Conservation (phyloP, 2,113 vertebrate species). For the Aspidoscelis tigris region DNA sequence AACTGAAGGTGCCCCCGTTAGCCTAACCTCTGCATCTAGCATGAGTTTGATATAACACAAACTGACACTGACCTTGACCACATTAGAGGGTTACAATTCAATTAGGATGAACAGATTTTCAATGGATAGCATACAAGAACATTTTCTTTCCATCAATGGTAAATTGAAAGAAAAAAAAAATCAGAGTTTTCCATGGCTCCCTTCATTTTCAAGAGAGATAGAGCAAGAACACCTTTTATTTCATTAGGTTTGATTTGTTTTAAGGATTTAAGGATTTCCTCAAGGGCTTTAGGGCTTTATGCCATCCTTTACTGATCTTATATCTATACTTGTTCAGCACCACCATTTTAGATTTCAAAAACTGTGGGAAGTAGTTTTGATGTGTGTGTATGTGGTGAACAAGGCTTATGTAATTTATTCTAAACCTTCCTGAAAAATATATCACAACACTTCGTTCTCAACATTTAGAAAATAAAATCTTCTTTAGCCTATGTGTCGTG, state of each 20-base stretch:
- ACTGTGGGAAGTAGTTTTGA: neutral
- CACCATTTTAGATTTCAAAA: neutral
- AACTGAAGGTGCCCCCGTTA: constrained; percentile 40
- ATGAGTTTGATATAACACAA: constrained; percentile 2
- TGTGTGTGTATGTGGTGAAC: constrained; percentile 11
- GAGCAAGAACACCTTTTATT: too few species aligned
- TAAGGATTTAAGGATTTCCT: too few species aligned
- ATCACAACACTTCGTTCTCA: too few species aligned
- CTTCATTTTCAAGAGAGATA: too few species aligned
- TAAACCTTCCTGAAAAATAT: too few species aligned
- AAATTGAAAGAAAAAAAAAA: neutral
- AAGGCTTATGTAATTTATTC: neutral
- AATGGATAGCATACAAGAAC: neutral
- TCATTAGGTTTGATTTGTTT: neutral
- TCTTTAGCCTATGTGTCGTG: too few species aligned
- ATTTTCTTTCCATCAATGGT: neutral
- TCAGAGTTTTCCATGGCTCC: too few species aligned
- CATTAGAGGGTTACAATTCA: constrained; percentile 40
- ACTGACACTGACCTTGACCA: constrained; percentile 36
- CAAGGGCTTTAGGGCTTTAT: neutral
- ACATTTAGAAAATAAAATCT: too few species aligned
- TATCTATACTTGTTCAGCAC: neutral
- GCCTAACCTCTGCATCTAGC: constrained; percentile 33
- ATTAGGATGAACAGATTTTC: constrained; percentile 33
- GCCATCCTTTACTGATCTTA: neutral